Conservation (phyloP, 2,797 vertebrate genomes). For the Scolopax bukidnonensis region DNA sequence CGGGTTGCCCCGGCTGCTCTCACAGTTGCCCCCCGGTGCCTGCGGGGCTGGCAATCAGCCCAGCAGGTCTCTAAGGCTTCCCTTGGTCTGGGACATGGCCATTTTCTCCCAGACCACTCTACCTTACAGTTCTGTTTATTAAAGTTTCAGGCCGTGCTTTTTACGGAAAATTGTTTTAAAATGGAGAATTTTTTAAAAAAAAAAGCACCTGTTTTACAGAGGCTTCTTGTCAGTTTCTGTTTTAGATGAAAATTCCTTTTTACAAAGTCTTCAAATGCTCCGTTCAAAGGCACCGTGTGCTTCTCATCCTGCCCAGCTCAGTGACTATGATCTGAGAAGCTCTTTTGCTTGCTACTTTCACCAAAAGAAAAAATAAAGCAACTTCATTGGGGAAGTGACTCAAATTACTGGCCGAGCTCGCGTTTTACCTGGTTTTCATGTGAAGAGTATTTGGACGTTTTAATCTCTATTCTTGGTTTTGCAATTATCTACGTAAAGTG, state of each 20-base stretch:
- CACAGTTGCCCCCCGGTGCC: too few species aligned
- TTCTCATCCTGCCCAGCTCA: constrained; percentile 4
- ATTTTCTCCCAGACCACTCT: constrained; percentile 25
- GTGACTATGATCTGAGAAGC: neutral
- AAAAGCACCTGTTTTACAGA: neutral
- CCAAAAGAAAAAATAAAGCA: neutral
- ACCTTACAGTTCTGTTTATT: neutral
- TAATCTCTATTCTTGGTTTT: constrained; percentile 71
- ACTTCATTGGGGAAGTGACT: constrained; percentile 4
- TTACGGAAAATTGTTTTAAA: neutral
- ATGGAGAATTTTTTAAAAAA: neutral
- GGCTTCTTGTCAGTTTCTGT: constrained; percentile 15
- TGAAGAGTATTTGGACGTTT: constrained; percentile 72
- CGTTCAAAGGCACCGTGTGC: constrained; percentile 6
- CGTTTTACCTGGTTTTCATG: constrained; percentile 67
- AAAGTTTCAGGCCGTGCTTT: constrained; percentile 30
- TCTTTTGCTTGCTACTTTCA: constrained; percentile 44
- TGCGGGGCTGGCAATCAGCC: neutral
- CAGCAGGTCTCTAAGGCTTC: neutral
- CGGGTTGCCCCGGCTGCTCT: too few species aligned
- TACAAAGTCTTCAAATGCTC: neutral
- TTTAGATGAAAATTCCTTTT: constrained; percentile 14
- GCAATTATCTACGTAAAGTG: constrained; percentile 74
- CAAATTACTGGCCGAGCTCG: neutral
- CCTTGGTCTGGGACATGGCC: neutral